These are phyloP conservation scores for Aleadryas rufinucha DNA, from an alignment of 2,113 vertebrate genomes.

Conservation along the genomic window DNA sequence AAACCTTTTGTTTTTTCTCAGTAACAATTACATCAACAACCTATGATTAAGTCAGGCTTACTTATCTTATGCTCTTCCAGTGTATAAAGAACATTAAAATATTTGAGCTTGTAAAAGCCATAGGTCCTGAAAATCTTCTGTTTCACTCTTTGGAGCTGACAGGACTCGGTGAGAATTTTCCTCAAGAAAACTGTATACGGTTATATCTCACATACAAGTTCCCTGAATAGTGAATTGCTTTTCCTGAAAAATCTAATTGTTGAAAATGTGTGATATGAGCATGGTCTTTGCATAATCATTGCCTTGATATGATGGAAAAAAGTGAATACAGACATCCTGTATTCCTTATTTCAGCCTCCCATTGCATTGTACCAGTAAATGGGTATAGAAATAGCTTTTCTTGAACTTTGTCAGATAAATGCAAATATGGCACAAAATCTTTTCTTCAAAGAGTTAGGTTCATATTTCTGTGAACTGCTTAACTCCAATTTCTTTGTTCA, in stretches of 20 bases:
- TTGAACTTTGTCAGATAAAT: conserved; percentile 20
- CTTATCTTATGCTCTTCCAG: not conserved
- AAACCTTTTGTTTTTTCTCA: not conserved
- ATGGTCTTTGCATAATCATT: not conserved
- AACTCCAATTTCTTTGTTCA: not conserved
- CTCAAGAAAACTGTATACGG: rapidly evolving
- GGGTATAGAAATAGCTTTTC: not conserved
- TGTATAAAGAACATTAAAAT: not conserved
- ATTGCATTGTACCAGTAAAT: not conserved
- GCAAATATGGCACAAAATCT: conserved; percentile 17
- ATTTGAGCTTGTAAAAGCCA: not conserved
- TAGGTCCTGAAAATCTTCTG: not conserved
- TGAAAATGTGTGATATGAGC: not conserved
- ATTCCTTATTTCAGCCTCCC: not conserved
- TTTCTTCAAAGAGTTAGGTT: not conserved
- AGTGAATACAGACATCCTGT: not conserved
- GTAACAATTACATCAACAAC: not conserved
- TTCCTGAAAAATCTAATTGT: not conserved
- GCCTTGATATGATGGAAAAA: not conserved
- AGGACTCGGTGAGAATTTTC: not conserved
- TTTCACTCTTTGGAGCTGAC: not conserved
- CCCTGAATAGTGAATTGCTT: not conserved
- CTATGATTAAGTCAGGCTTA: not conserved
- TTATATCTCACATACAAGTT: not conserved
- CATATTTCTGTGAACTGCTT: not conserved